Base-by-base conservation (phyloP, 2,113 vertebrate genomes). In the Oceanites oceanicus region DNA sequence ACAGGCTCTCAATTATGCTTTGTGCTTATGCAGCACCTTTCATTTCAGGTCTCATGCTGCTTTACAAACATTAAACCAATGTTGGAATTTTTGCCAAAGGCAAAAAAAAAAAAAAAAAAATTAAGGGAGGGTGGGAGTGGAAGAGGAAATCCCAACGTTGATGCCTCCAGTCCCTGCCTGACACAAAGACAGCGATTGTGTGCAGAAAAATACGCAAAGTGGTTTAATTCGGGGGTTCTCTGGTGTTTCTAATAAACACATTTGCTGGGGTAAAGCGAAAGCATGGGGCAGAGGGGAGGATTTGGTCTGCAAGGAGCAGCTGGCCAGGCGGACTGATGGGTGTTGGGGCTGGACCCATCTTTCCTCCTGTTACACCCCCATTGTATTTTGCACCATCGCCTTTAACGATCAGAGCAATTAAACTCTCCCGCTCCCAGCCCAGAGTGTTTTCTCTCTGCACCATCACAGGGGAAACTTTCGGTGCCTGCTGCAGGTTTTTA, bases 271-370 rank as follows among this genome's bases (percentile, higher is more conserved):
- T 15, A 47, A 53, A 61, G 75, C 0, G 5, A 38, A 27, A 30
- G 32, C 19, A 3, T 3, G 3, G 3, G 47, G 42, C 15, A 19
- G 38, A 65, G n/a, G 61, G n/a, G 22, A 74, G 55, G 68, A 14
- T 49, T 17, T 27, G 36, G 22, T 50, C 38, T 26, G 63, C 4
- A 4, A 19, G 61, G 59, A 55, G 71, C 0, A 1, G 30, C 18
- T 45, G 44, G 68, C 6, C 0, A 4, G 55, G 20, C 0, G 1
- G n/a, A 5, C 1, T 4, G 36, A 15, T 25, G 55, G 67, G 5
- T 42, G 50, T 1, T 34, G 66, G 53, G 53, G 59, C 32, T 68
- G 73, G 61, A 26, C 18, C 50, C 2, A 0, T 20, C 56, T 30
- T n/a, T n/a, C 49, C 61, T 78, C 42, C 67, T 42, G 4, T n/a